These are phyloP conservation scores for Xanthorhoe spadicearia DNA, from an alignment of 2,888 invertebrate genomes.

Conservation along the genomic window DNA sequence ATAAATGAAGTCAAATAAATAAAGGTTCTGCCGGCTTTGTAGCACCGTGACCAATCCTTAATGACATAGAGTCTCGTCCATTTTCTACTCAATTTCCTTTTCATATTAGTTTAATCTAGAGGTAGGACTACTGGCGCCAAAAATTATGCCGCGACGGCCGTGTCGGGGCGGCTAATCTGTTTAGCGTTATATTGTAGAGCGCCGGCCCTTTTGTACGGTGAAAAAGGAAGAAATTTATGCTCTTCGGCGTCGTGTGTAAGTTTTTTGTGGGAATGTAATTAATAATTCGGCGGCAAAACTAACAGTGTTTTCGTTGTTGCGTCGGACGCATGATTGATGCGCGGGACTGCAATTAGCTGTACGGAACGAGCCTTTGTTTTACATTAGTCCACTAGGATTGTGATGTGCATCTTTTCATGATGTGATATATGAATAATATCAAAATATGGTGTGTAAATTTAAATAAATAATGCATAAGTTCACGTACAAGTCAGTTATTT, in stretches of 20 bases:
- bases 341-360: constrained; percentile 64
- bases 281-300: constrained; percentile 86
- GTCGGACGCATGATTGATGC: constrained; percentile 77
- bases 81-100: constrained; percentile 85
- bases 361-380: constrained; percentile 40
- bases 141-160: constrained; percentile 82
- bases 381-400: constrained; percentile 31
- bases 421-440: constrained; percentile 1
- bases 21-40: constrained; percentile 68
- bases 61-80: constrained; percentile 82
- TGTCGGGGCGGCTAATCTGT: constrained; percentile 81
- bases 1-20: constrained; percentile 82
- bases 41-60: constrained; percentile 79
- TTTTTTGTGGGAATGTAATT: constrained; percentile 85
- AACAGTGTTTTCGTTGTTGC: constrained; percentile 84
- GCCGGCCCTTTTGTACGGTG: constrained; percentile 81
- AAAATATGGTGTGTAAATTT: background rate
- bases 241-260: constrained; percentile 82
- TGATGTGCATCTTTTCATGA: constrained; percentile 21
- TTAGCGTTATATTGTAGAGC: constrained; percentile 79
- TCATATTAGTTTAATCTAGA: constrained; percentile 85
- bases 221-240: constrained; percentile 85
- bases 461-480: background rate
- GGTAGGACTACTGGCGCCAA: constrained; percentile 84
- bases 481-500: too few relatives aligned